Percentiles rank a stretch among this genome's conserved stretches.
Evolutionary conservation across 2,113 vertebrate genomes (phyloP).

Genomic region (Vimba vimba): DNA sequence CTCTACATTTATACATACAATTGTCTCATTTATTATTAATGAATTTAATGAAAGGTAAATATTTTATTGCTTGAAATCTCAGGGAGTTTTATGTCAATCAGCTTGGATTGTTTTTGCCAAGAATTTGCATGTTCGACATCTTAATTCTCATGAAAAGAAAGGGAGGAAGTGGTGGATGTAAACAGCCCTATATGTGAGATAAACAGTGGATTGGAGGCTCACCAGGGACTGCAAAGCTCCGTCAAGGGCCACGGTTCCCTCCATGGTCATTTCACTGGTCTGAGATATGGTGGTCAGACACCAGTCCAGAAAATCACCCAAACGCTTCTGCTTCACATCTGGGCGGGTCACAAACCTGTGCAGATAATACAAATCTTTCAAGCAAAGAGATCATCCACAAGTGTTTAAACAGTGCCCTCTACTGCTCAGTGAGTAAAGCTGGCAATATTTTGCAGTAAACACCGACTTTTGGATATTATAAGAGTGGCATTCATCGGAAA

Average conservation of each 20-base stretch:
- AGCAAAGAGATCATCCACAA: neutral
- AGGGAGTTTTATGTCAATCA: neutral
- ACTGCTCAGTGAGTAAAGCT: slow-evolving; percentile 43
- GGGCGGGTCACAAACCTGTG: slow-evolving; percentile 91
- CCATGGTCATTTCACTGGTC: slow-evolving; percentile 79
- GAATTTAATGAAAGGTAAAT: too few relatives aligned
- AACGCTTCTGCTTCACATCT: slow-evolving; percentile 86
- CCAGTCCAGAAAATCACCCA: slow-evolving; percentile 92
- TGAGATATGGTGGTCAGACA: slow-evolving; percentile 80
- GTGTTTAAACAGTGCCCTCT: slow-evolving; percentile 59
- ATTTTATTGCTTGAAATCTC: too few relatives aligned
- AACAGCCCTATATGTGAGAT: neutral
- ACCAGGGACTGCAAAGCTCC: slow-evolving; percentile 93
- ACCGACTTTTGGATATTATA: neutral
- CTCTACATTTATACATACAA: too few relatives aligned
- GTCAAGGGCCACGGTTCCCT: slow-evolving; percentile 81
- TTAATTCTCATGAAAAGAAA: neutral
- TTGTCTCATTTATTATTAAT: too few relatives aligned
- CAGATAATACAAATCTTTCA: slow-evolving; percentile 8
- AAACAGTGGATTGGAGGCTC: slow-evolving; percentile 51
- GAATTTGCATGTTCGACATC: neutral
- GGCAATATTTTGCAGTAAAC: neutral
- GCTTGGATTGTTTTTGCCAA: neutral
- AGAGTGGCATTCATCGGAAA: neutral
- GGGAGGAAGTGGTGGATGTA: neutral